Percentiles rank a stretch among this genome's conserved stretches.
Conservation (phyloP, 2,113 vertebrate genomes). For the human (Homo sapiens) region DNA sequence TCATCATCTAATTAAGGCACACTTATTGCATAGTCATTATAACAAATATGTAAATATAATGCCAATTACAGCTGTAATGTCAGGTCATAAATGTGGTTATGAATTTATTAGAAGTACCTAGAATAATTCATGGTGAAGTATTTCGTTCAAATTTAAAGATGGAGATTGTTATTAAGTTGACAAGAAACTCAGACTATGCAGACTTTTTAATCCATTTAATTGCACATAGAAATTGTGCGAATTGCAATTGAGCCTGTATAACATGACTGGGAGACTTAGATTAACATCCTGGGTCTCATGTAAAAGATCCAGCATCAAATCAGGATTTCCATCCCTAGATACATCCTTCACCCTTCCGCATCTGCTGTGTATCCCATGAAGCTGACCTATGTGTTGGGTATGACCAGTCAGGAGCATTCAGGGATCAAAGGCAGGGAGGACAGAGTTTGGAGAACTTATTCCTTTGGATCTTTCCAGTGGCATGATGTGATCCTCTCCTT, state of each 20-base stretch:
- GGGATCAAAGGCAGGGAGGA: not conserved
- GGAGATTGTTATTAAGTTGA: not conserved
- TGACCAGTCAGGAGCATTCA: not conserved
- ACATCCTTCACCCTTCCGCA: not conserved
- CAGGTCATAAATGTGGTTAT: not conserved
- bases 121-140: not conserved
- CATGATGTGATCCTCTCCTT: not conserved
- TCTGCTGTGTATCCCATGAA: not conserved
- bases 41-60: conserved; percentile 56
- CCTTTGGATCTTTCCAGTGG: not conserved
- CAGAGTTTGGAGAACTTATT: not conserved
- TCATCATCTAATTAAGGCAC: conserved; percentile 61
- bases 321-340: not conserved
- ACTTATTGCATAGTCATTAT: not conserved
- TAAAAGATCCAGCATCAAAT: not conserved
- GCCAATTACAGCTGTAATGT: not conserved
- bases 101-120: not conserved
- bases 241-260: not conserved
- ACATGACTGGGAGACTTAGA: not conserved
- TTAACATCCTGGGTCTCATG: rapidly evolving
- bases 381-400: not conserved
- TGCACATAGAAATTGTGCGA: not conserved
- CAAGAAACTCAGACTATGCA: not conserved
- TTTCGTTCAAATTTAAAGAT: not conserved
- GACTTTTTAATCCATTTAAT: not conserved